Evolutionary conservation across 1,140 invertebrate species (phyloP).

Genomic region (Pteromalus puparum): DNA sequence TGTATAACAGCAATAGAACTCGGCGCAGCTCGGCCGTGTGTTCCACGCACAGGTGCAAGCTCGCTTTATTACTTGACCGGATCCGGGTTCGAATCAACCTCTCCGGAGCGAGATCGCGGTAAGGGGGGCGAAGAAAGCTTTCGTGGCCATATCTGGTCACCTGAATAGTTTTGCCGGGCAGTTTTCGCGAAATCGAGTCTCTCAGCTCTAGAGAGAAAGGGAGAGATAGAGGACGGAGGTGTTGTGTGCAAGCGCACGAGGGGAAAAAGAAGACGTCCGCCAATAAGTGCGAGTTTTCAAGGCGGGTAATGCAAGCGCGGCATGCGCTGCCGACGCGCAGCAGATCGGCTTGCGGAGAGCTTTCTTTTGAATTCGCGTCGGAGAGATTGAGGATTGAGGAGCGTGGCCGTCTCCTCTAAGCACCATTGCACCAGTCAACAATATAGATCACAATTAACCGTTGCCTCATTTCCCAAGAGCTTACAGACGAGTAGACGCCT

Average conservation of each 20-base stretch:
- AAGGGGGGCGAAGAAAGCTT: not conserved
- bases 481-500: conserved; percentile 75
- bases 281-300: not conserved
- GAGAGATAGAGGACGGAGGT: too few species aligned
- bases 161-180: conserved; percentile 28
- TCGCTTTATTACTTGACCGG: conserved; percentile 4
- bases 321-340: not conserved
- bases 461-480: not conserved
- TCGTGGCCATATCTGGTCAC: not conserved
- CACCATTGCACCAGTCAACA: too few species aligned
- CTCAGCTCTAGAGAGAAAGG: not conserved
- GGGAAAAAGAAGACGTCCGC: not conserved
- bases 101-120: not conserved
- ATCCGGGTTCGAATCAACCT: not conserved
- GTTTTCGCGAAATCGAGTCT: not conserved
- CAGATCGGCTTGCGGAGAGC: not conserved
- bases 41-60: not conserved
- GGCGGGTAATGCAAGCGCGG: conserved; percentile 22
- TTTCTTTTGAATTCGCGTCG: not conserved
- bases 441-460: too few species aligned
- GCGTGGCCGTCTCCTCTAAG: too few species aligned
- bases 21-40: not conserved
- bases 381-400: not conserved
- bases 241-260: too few species aligned
- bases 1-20: conserved; percentile 26